These are phyloP conservation scores for Listronotus bonariensis DNA, from an alignment of 1,140 invertebrate species.

Conservation along the genomic window DNA sequence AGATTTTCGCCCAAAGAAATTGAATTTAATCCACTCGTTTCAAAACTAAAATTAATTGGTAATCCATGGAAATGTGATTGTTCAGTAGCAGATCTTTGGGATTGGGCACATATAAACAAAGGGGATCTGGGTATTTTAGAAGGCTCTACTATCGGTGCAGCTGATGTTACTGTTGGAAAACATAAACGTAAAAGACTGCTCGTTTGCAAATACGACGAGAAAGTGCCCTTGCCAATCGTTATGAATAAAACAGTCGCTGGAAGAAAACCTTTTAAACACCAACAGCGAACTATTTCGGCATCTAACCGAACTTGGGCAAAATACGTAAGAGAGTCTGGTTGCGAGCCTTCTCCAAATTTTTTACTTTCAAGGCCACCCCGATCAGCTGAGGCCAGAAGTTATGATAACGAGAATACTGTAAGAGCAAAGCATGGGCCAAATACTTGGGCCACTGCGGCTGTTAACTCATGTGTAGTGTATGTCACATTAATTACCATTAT, in stretches of 20 bases:
- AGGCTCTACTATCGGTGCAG: conserved; percentile 65
- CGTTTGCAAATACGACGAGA: conserved; percentile 67
- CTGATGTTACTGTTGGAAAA: conserved; percentile 61
- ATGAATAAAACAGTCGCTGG: conserved; percentile 59
- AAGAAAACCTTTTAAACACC: conserved; percentile 62
- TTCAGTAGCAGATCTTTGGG: conserved; percentile 71
- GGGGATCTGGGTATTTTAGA: conserved; percentile 68
- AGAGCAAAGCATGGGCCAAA: conserved; percentile 40
- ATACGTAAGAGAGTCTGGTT: conserved; percentile 71
- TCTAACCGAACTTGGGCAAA: conserved; percentile 72
- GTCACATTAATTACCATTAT: conserved; percentile 41
- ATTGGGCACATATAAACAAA: conserved; percentile 70
- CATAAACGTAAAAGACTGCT: conserved; percentile 68
- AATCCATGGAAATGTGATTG: conserved; percentile 76
- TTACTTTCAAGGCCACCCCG: conserved; percentile 39
- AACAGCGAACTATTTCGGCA: conserved; percentile 61
- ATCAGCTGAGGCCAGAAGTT: conserved; percentile 24
- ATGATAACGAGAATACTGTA: conserved; percentile 31
- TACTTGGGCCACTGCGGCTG: conserved; percentile 43
- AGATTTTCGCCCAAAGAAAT: conserved; percentile 61
- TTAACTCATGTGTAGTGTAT: conserved; percentile 41
- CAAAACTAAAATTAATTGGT: conserved; percentile 66
- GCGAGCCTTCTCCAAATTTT: conserved; percentile 54
- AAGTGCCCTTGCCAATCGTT: conserved; percentile 37
- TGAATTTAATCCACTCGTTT: conserved; percentile 61